Evolutionary conservation across 2,113 vertebrate species (phyloP).

Genomic region (Tragelaphus scriptus): DNA sequence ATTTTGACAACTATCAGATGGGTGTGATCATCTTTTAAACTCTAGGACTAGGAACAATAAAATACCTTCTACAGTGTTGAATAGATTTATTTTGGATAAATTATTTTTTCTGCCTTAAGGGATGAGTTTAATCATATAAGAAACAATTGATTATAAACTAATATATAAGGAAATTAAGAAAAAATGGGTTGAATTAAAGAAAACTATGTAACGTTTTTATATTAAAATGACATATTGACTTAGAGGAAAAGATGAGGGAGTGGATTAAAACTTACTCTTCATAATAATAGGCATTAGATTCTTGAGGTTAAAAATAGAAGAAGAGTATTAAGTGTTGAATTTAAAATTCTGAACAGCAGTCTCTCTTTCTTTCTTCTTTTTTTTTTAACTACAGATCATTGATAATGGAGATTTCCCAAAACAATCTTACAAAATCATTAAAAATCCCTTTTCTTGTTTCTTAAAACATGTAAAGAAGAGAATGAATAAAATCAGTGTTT

Average conservation of each 20-base stretch:
- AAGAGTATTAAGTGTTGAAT: not conserved
- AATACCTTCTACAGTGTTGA: not conserved
- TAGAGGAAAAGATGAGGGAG: not conserved
- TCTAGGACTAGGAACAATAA: not conserved
- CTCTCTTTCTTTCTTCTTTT: not conserved
- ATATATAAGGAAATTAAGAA: not conserved
- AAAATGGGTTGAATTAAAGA: not conserved
- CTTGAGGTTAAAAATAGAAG: not conserved
- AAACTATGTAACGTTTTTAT: not conserved
- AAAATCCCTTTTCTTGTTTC: not conserved
- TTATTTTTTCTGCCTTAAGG: not conserved
- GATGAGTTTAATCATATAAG: not conserved
- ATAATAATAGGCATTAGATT: not conserved
- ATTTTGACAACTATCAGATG: conserved; percentile 31
- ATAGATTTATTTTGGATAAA: not conserved
- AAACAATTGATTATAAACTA: not conserved
- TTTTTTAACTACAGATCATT: not conserved
- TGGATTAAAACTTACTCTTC: conserved; percentile 3
- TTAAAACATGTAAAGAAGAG: not conserved
- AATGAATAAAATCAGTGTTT: not conserved
- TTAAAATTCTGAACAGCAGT: not conserved
- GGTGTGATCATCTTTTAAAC: not conserved
- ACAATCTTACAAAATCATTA: not conserved
- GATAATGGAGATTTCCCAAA: not conserved
- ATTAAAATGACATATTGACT: not conserved